Base-by-base conservation (phyloP, 1,140 invertebrate species). In the Hyposmocoma kahamanoa region DNA sequence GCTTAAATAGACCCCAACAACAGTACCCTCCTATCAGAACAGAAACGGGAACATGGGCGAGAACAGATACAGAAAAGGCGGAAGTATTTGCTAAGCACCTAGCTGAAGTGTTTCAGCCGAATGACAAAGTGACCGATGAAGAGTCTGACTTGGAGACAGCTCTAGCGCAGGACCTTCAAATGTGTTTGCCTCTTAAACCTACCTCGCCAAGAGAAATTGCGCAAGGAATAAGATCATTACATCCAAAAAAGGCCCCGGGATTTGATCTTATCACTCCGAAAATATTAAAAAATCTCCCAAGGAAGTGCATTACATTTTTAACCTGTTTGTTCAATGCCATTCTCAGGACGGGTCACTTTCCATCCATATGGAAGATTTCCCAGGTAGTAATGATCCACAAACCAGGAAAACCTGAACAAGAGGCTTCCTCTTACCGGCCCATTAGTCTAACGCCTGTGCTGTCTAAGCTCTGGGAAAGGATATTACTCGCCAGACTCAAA, bases 161-260 rank as follows among this genome's bases (percentile, higher is more conserved):
- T 10, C 43, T 47, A 2, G 17, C 32, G 10, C 43, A 47, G n/a
- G 32, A 42, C 36, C 26, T 41, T 8, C 52, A 54, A 41, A 5
- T 49, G 39, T 20, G 24, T 6, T 11, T 41, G 17, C 32, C 52
- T 1, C 17, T 22, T 19, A 44, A 41, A 49, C 32, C 34, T 11
- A 19, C 39, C 3, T 22, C 45, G 1, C 10, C 21, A 2, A 9
- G 11, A 30, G 39, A 43, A 32, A 13, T 48, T 4, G 11, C 8
- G 2, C 21, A 3, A 28, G 6, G 5, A 6, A 28, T 22, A 43
- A 42, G 21, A 41, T 39, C 28, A 15, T 17, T 30, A 20, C 18
- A 39, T 10, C 15, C 21, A 3, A 47, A 22, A 13, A 41, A 41
- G 22, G 38, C 38, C 11, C 38, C 38, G 11, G 38, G 38, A 6